Conservation (phyloP, 2,113 vertebrate species). For the Tupaia chinensis region DNA sequence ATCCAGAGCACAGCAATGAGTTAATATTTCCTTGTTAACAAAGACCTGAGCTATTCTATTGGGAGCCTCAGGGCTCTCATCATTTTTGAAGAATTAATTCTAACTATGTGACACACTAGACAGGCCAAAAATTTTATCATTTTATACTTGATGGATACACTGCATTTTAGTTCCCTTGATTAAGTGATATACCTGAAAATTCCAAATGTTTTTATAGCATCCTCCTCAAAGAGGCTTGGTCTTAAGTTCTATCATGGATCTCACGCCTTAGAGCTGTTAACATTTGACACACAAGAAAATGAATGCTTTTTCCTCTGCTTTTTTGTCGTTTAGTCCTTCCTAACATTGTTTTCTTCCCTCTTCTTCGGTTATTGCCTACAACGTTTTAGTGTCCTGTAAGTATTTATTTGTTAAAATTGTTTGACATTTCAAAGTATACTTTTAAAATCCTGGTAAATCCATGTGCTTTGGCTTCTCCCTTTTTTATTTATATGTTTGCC, state of each 20-base stretch:
- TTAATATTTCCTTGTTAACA: not conserved
- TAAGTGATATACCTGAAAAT: conserved; percentile 12
- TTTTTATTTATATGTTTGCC: conserved; percentile 59
- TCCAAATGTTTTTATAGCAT: not conserved
- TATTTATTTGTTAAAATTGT: not conserved
- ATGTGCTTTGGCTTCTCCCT: not conserved
- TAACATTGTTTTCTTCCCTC: not conserved
- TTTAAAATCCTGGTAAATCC: conserved; percentile 46
- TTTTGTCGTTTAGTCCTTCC: not conserved
- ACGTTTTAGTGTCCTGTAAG: not conserved
- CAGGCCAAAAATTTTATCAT: conserved; percentile 24
- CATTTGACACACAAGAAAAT: not conserved
- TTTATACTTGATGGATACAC: not conserved
- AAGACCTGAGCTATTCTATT: not conserved
- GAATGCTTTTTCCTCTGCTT: not conserved
- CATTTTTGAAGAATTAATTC: conserved; percentile 40
- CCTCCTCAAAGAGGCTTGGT: not conserved
- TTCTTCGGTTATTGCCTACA: not conserved
- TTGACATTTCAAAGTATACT: conserved; percentile 59
- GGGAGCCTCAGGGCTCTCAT: not conserved
- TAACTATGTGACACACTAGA: conserved; percentile 9
- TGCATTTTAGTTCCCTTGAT: conserved; percentile 8
- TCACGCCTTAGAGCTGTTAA: not conserved
- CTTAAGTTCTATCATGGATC: not conserved
- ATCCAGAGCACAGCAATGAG: not conserved